Evolutionary conservation across 2,888 invertebrate genomes (phyloP), one percentile per base, ranked within the genome.

Genomic region (Tanypteryx hageni): DNA sequence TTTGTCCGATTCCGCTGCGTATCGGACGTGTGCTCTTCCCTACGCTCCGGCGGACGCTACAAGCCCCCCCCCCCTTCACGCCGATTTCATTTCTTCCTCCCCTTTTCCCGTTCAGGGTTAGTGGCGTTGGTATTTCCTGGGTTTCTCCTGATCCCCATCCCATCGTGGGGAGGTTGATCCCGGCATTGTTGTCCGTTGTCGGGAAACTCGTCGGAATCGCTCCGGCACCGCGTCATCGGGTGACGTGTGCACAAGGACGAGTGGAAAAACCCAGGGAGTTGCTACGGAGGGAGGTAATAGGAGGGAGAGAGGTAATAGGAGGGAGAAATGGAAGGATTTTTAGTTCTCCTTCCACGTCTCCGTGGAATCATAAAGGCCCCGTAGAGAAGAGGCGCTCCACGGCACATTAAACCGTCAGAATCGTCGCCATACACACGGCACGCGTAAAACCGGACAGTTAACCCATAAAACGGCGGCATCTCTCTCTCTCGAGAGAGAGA

Each of bases 381-480:
- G 44, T 44, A 44, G 44, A 44, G 44, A 44, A 44, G 44, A 44
- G 44, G 44, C 76, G 76, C 76, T 76, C 27, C 18, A 76, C 76
- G 76, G 22, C 76, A 27, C 76, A 76, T 76, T 76, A 76, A 76
- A 76, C 76, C 76, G 22, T 22, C 22, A 27, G 27, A 76, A 76
- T 76, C 76, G 76, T 76, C 76, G 76, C 76, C 76, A 27, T 76
- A 76, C 76, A 76, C 76, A 76, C 22, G 76, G 27, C 76, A 76
- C 76, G 76, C 76, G 76, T 76, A 76, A 76, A 76, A 76, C 76
- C 27, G 76, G 76, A 76, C 76, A 22, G 76, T 76, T 76, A 76
- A 76, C 22, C 76, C 76, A 14, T 76, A 76, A 76, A 76, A 76
- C 22, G 76, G 44, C 44, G 44, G 5, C 3, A 44, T 44, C 44